Percentiles rank a stretch among this genome's conserved stretches.
phyloP scores from a whole-genome alignment of 1,140 invertebrate genomes.

The Agrilus planipennis region DNA sequence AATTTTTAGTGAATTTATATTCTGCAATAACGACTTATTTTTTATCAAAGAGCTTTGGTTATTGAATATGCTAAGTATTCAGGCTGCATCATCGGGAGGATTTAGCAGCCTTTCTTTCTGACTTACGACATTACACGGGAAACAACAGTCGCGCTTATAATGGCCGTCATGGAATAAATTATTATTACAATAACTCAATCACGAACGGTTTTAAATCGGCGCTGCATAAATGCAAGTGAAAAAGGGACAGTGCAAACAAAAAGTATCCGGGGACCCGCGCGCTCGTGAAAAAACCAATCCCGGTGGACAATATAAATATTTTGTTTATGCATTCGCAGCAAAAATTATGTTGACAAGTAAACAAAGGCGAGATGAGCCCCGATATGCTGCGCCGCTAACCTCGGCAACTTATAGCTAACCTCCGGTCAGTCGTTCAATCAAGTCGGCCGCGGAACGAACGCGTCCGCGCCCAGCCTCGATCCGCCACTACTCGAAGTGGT shows the following conservation, averaged over 20 bases:
- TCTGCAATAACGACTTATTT: not conserved
- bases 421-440: slow-evolving; percentile 14
- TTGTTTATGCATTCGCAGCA: slow-evolving; percentile 35
- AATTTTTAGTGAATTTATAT: too few species aligned
- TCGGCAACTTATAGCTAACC: slow-evolving; percentile 33
- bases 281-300: slow-evolving; percentile 26
- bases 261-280: slow-evolving; percentile 9
- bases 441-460: slow-evolving; percentile 5
- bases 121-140: not conserved
- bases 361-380: slow-evolving; percentile 36
- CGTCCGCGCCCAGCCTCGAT: not conserved
- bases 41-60: not conserved
- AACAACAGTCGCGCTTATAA: not conserved
- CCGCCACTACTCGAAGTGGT: slow-evolving; percentile 11
- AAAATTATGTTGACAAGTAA: slow-evolving; percentile 36
- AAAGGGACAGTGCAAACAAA: slow-evolving; percentile 31
- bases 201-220: slow-evolving; percentile 27
- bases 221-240: slow-evolving; percentile 10
- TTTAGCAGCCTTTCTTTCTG: not conserved
- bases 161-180: slow-evolving; percentile 19
- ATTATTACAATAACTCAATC: slow-evolving; percentile 35
- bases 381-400: slow-evolving; percentile 31
- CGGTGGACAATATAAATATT: slow-evolving; percentile 36
- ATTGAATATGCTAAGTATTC: not conserved
- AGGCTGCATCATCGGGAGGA: not conserved